Evolutionary conservation across 2,888 invertebrate species (phyloP).

Genomic region (Ferdinandea cuprea): DNA sequence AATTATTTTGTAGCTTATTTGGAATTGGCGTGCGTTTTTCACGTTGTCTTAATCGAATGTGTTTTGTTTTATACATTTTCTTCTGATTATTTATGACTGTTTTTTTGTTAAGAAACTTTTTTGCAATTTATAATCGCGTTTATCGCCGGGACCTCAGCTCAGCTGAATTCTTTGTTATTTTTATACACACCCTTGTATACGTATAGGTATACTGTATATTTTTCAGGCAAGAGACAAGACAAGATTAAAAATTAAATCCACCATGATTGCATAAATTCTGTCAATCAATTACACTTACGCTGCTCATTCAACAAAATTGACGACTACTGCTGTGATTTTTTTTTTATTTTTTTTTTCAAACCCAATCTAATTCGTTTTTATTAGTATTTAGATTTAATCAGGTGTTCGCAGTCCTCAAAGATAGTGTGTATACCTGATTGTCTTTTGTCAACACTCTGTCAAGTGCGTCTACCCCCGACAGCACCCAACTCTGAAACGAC

Average conservation of each 20-base stretch:
- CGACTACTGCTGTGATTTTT: conserved; percentile 2
- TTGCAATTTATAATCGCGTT: conserved; percentile 45
- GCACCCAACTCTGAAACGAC: neutral
- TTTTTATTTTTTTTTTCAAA: neutral
- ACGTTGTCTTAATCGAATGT: conserved; percentile 22
- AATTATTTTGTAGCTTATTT: conserved; percentile 62
- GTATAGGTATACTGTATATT: too few species aligned
- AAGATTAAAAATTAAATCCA: conserved; percentile 29
- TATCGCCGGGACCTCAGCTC: conserved; percentile 26
- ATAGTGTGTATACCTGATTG: conserved; percentile 40
- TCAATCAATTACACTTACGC: conserved; percentile 36
- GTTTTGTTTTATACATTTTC: conserved; percentile 19
- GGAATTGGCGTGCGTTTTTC: conserved; percentile 49
- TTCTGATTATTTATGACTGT: conserved; percentile 7
- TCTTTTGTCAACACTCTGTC: conserved; percentile 36
- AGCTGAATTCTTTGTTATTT: neutral
- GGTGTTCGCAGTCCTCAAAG: conserved; percentile 15
- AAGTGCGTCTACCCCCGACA: conserved; percentile 7
- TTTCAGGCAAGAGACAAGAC: conserved; percentile 27
- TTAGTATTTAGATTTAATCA: conserved; percentile 60
- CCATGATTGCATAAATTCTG: conserved; percentile 42
- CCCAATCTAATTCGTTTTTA: neutral
- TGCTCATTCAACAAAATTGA: conserved; percentile 16
- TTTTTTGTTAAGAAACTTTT: conserved; percentile 2
- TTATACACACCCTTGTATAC: too few species aligned